Conservation (phyloP, 2,888 invertebrate species). For the Scaptomyza caliginosa region DNA sequence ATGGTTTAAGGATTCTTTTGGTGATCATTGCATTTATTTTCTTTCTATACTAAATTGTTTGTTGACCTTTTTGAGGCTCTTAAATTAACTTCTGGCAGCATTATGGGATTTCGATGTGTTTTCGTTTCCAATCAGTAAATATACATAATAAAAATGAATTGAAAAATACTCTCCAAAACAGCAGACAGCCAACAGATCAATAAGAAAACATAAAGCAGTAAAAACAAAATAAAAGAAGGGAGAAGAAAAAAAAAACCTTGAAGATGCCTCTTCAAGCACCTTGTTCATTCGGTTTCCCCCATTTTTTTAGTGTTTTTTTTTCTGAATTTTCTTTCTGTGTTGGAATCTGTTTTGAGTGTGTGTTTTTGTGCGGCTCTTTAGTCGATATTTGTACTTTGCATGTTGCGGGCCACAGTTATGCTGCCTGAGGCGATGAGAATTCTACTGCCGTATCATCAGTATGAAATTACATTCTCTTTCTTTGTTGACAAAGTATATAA, state of each 20-base stretch:
- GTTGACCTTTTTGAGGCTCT: constrained; percentile 48
- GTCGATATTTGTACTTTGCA: constrained; percentile 59
- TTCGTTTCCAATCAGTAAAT: constrained; percentile 65
- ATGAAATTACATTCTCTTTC: constrained; percentile 29
- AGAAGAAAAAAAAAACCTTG: no score
- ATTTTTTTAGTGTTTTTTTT: constrained; percentile 23
- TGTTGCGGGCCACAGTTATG: constrained; percentile 62
- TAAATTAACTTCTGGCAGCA: constrained; percentile 60
- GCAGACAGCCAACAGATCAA: constrained; percentile 40
- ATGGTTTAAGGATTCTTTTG: no score
- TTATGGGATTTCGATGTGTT: constrained; percentile 57
- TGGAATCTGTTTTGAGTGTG: constrained; percentile 34
- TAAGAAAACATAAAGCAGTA: constrained; percentile 14
- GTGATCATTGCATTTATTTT: not conserved
- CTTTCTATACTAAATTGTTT: constrained; percentile 4
- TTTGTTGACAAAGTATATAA: not conserved
- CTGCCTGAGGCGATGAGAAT: constrained; percentile 66
- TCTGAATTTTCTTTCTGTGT: constrained; percentile 1
- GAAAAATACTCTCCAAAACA: constrained; percentile 21
- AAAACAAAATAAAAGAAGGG: constrained; percentile 21
- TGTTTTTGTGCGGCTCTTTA: constrained; percentile 23
- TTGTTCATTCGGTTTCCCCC: constrained; percentile 42
- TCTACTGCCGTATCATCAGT: constrained; percentile 68
- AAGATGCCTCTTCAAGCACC: constrained; percentile 42
- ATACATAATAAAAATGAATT: constrained; percentile 52